A percentile compares a stretch with the other conserved stretches of the same genome.
Conservation (phyloP, 2,113 vertebrate species). For the Micronycteris hirsuta region DNA sequence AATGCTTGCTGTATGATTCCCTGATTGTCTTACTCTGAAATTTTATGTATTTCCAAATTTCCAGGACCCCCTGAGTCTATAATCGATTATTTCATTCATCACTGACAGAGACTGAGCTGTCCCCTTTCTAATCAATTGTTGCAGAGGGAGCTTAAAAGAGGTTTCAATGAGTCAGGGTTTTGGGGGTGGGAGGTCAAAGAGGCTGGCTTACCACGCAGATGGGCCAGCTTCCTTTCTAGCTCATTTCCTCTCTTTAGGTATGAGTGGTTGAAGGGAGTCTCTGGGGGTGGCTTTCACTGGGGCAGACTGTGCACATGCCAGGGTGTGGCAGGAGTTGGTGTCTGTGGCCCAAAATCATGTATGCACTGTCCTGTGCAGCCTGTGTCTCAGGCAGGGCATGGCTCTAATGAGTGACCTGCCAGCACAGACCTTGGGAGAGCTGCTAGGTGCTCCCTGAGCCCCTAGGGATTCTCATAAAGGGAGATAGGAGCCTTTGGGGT, state of each 20-base stretch:
- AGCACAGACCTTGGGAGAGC: neutral
- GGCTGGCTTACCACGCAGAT: neutral
- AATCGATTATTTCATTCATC: neutral
- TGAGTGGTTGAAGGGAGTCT: neutral
- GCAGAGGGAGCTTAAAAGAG: neutral
- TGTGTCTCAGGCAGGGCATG: neutral
- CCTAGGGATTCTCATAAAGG: neutral
- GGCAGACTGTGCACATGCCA: neutral
- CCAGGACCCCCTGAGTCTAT: neutral
- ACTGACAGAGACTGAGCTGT: neutral
- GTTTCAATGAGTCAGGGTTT: neutral
- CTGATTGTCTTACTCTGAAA: neutral
- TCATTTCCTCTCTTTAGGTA: neutral
- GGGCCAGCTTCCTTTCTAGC: neutral
- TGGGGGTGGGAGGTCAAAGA: neutral
- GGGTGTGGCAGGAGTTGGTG: neutral
- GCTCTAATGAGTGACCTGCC: neutral
- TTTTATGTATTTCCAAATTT: neutral
- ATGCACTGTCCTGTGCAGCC: accelerated
- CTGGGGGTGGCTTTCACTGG: neutral
- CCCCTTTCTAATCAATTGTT: neutral
- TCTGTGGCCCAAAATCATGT: too few species aligned
- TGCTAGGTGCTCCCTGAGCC: too few species aligned
- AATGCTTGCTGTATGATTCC: neutral
- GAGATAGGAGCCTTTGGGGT: neutral